Evolutionary conservation across 2,113 vertebrate species (phyloP), one percentile per base, ranked within the genome.

Genomic region (Neolamprologus fasciatus): DNA sequence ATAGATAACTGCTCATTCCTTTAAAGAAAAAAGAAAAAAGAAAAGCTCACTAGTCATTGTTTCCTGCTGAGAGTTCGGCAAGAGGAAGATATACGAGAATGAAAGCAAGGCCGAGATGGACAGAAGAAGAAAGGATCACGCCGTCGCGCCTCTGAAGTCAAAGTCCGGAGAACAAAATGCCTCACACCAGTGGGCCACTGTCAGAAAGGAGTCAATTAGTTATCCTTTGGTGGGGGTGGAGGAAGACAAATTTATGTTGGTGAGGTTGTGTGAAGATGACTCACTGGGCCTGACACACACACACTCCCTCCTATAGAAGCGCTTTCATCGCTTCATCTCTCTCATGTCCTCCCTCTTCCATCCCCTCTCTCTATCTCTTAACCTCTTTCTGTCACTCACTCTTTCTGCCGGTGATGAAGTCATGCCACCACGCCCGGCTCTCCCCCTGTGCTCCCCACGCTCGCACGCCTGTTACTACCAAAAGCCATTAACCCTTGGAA

Each of bases 1-100:
- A 95, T 95, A 89, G 90, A 95, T 95, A 89, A 90, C 61, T 16
- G n/a, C 71, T 91, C 87, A 80, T 85, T 89, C 55, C 55, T 86
- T 86, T 4, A 16, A 53, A 84, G 79, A 86, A 84, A 80, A 42
- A 11, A 42, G 63, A 51, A 12, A 68, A 33, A n/a, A 37, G 17
- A 66, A 84, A 81, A 61, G 63, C 71, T 19, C 42, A 21, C 28
- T 78, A 71, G 81, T 91, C 88, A 90, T 85, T n/a, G 17, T 83
- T 83, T 94, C 83, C 87, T 88, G 82, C 87, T 54, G 91, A 82
- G 89, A 89, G 31, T 87, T 89, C 54, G 71, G 92, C 53, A 79
- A 86, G 81, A 81, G 87, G 81, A 80, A 88, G 90, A 91, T 66
- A 83, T 31, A 84, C 19, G 58, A 33, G 79, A 81, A n/a, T 42